These are phyloP conservation scores for Idaea aversata DNA, from an alignment of 2,888 invertebrate genomes.

Conservation along the genomic window DNA sequence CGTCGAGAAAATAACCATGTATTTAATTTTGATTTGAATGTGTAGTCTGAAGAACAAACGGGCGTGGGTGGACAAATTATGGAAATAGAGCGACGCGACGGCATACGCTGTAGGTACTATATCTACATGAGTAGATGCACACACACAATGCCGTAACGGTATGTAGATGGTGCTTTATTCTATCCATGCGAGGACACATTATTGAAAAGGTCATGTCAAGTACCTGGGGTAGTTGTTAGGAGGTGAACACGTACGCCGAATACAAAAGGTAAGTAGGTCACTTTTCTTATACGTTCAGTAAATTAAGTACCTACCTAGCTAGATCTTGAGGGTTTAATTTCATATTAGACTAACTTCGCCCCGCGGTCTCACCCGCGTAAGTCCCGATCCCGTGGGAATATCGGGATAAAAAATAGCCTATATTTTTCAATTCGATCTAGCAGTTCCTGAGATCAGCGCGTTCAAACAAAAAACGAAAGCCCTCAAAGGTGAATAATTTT, in stretches of 20 bases:
- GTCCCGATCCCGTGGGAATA: no score
- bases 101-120: background rate
- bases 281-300: no score
- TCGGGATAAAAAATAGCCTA: no score
- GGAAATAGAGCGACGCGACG: slow-evolving; percentile 70
- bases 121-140: background rate
- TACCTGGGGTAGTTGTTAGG: background rate
- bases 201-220: slow-evolving; percentile 39
- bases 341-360: no score
- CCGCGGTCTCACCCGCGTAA: no score
- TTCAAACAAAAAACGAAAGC: no score
- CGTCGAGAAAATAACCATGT: background rate
- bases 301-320: no score
- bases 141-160: slow-evolving; percentile 73
- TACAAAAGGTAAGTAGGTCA: background rate
- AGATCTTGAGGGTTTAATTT: no score
- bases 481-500: no score
- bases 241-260: background rate
- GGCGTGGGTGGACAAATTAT: slow-evolving; percentile 47
- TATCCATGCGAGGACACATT: slow-evolving; percentile 47
- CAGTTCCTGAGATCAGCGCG: no score
- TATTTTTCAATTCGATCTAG: no score
- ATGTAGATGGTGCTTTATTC: slow-evolving; percentile 56
- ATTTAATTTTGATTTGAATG: background rate
- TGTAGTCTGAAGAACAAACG: background rate